Conservation (phyloP, 2,797 vertebrate genomes). For the Picus viridis region DNA sequence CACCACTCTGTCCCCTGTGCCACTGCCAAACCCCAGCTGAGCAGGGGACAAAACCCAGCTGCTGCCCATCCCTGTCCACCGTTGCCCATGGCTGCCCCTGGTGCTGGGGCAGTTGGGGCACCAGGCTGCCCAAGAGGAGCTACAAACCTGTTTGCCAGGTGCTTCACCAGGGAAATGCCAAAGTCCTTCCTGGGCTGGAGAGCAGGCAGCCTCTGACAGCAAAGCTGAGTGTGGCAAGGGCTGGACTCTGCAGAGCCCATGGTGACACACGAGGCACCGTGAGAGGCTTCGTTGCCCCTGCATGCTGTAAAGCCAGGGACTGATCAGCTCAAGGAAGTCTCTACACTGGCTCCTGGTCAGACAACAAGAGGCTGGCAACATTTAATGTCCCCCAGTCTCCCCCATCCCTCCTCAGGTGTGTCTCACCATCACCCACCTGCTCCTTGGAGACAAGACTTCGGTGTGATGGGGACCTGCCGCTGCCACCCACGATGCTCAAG, state of each 20-base stretch:
- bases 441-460: background rate
- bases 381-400: fast-evolving
- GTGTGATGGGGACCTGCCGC: background rate
- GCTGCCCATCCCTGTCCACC: background rate
- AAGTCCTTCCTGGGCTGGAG: fast-evolving
- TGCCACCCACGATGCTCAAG: fast-evolving
- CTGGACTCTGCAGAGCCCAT: background rate
- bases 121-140: background rate
- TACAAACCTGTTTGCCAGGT: no score
- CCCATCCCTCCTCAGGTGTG: fast-evolving
- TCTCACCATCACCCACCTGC: background rate
- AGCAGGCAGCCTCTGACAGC: background rate
- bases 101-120: no score
- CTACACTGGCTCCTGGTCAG: background rate
- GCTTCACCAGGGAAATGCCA: background rate
- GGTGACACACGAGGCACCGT: background rate
- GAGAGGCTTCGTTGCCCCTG: background rate
- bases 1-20: fast-evolving
- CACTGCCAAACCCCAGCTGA: background rate
- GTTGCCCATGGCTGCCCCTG: background rate
- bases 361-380: fast-evolving
- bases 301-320: background rate
- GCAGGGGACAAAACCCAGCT: background rate
- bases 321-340: fast-evolving
- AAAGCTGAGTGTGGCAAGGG: fast-evolving